Evolutionary conservation across 2,113 vertebrate genomes (phyloP), one percentile per base, ranked within the genome.

Genomic region (Poicephalus gulielmi): DNA sequence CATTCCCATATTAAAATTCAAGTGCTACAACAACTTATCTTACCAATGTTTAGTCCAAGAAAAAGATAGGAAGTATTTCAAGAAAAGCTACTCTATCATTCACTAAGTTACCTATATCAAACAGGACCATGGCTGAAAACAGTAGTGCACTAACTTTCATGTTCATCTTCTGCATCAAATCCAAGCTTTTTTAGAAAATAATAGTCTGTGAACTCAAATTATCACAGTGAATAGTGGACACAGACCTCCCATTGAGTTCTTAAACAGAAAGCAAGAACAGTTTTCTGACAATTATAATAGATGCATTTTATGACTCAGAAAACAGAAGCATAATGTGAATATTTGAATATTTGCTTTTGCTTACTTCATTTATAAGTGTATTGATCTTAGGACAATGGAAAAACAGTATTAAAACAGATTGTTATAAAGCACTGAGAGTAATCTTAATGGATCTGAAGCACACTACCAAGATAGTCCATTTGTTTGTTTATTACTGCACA

Each of bases 151-250:
- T 55, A 71, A 47, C 23, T 71, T 24, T 60, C 59, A 27, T 62
- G 5, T n/a, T 63, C 0, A 0, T 43, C 39, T 77, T 80, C n/a
- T 49, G 3, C 49, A 66, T 33, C 31, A 73, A 79, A 86, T 69
- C 0, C 0, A 55, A 7, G 3, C 22, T 27, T 39, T 53, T 52
- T 49, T 9, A 19, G 23, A 43, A 49, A 67, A 30, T 28, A 7
- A 43, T 31, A n/a, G 7, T 37, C 33, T 66, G 28, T 30, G 68
- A 31, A 74, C 12, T 80, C 23, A 49, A 68, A 84, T 93, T 57
- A 67, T 23, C 18, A 60, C 11, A 43, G 10, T n/a, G 27, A 53
- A 76, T 5, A 74, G 37, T 17, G 35, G 22, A 47, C 69, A 49
- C 22, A 43, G 8, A 41, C 18, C 18, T 57, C 23, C 12, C 15